A percentile compares a stretch with the other conserved stretches of the same genome.
Conservation (phyloP, 2,888 invertebrate genomes). For the Folsomia manolachei region DNA sequence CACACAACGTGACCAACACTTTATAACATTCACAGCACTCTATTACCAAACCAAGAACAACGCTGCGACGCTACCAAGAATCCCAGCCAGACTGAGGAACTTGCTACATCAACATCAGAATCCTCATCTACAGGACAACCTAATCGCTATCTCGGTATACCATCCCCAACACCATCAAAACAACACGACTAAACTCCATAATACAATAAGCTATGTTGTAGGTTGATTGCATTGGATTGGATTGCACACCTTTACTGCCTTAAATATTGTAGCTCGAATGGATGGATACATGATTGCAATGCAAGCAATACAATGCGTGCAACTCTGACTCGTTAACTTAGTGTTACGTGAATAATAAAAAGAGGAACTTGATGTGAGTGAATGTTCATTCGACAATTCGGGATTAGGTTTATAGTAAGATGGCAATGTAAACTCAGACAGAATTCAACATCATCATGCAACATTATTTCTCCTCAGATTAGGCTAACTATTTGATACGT, state of each 20-base stretch:
- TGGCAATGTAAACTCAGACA: no score
- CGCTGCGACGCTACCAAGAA: slow-evolving; percentile 4
- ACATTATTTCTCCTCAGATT: background rate
- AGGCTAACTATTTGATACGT: background rate
- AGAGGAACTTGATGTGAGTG: background rate
- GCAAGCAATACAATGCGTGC: background rate
- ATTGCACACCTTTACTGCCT: background rate
- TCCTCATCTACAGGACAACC: background rate
- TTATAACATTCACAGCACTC: background rate
- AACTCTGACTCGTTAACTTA: background rate
- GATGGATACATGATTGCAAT: background rate
- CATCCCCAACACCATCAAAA: no score
- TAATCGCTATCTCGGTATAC: background rate
- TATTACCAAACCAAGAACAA: background rate
- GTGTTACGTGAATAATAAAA: background rate
- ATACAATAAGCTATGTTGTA: no score
- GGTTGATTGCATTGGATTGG: background rate
- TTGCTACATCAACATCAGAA: background rate
- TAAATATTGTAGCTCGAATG: background rate
- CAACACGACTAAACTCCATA: background rate
- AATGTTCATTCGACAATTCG: background rate
- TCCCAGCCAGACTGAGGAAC: slow-evolving; percentile 14
- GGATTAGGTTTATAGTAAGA: background rate
- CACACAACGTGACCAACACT: background rate
- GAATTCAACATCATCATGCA: no score